Percentiles rank a stretch among this genome's conserved stretches.
Evolutionary conservation across 1,140 invertebrate genomes (phyloP).

Genomic region (Liolophura sinensis): DNA sequence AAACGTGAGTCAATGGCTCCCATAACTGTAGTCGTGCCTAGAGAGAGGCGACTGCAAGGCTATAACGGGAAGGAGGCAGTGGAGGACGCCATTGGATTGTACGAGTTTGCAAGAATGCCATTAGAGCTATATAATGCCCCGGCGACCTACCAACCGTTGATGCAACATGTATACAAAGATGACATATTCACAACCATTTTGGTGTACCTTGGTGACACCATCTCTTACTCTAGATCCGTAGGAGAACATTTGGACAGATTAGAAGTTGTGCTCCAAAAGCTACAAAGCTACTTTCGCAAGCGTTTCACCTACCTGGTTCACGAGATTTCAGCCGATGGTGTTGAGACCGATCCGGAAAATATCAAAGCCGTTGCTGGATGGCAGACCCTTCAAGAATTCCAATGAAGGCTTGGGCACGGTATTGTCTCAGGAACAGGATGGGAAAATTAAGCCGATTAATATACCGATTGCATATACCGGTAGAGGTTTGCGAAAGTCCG

Average conservation of each 20-base stretch:
- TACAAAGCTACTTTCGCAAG: slow-evolving; percentile 29
- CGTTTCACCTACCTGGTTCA: slow-evolving; percentile 26
- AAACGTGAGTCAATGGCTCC: too few relatives aligned
- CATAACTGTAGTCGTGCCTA: too few relatives aligned
- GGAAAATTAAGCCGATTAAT: slow-evolving; percentile 19
- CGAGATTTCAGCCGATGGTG: slow-evolving; percentile 15
- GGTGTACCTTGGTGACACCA: slow-evolving; percentile 42
- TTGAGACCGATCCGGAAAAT: slow-evolving; percentile 56
- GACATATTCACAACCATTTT: slow-evolving; percentile 18
- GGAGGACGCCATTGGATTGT: slow-evolving; percentile 12
- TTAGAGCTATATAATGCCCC: slow-evolving; percentile 32
- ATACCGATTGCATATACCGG: slow-evolving; percentile 12
- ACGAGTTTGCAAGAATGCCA: slow-evolving; percentile 15
- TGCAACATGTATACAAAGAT: slow-evolving; percentile 56
- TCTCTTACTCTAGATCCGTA: slow-evolving; percentile 27
- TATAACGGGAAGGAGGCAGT: too few relatives aligned
- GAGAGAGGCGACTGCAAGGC: too few relatives aligned
- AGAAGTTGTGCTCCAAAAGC: slow-evolving; percentile 29
- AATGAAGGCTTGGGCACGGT: slow-evolving; percentile 29
- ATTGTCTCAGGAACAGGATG: slow-evolving; percentile 30
- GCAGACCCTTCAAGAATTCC: slow-evolving; percentile 42
- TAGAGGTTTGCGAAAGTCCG: slow-evolving; percentile 1
- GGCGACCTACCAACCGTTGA: slow-evolving; percentile 60
- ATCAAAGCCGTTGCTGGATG: slow-evolving; percentile 44
- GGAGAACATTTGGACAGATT: slow-evolving; percentile 26